Evolutionary conservation across 2,113 vertebrate species (phyloP).

Genomic region (Actinemys pallida): DNA sequence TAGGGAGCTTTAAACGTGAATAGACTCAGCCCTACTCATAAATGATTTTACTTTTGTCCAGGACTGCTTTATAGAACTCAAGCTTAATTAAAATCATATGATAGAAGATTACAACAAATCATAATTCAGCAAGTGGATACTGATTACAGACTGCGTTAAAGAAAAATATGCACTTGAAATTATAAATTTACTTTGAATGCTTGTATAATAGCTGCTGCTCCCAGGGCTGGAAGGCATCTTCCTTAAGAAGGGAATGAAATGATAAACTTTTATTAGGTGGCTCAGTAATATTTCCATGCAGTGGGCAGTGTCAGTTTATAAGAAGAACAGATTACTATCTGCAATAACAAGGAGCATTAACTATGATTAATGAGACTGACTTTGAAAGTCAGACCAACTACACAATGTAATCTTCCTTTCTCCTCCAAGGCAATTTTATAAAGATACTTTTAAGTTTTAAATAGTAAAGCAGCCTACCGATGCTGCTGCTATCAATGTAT

Average conservation of each 20-base stretch:
- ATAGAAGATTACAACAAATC: background rate
- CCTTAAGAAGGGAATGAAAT: background rate
- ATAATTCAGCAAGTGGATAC: background rate
- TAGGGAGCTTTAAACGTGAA: background rate
- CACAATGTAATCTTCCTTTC: conserved; percentile 36
- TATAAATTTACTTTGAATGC: background rate
- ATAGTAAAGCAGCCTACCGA: background rate
- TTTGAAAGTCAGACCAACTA: conserved; percentile 68
- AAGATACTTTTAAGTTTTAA: conserved; percentile 60
- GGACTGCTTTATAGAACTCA: background rate
- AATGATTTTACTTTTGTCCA: background rate
- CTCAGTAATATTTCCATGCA: conserved; percentile 66
- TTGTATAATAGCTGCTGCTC: background rate
- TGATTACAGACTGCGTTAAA: background rate
- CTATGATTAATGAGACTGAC: conserved; percentile 68
- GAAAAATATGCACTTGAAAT: background rate
- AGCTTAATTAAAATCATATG: background rate
- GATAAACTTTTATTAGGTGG: conserved; percentile 62
- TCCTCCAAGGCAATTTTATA: conserved; percentile 49
- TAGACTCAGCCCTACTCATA: background rate
- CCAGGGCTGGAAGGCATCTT: background rate
- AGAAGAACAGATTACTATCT: conserved; percentile 55
- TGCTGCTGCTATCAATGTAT: background rate
- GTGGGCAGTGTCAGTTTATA: conserved; percentile 53
- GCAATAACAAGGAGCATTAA: conserved; percentile 70